These are phyloP conservation scores for Eurytoma californica DNA, from an alignment of 2,888 invertebrate species.

Conservation along the genomic window DNA sequence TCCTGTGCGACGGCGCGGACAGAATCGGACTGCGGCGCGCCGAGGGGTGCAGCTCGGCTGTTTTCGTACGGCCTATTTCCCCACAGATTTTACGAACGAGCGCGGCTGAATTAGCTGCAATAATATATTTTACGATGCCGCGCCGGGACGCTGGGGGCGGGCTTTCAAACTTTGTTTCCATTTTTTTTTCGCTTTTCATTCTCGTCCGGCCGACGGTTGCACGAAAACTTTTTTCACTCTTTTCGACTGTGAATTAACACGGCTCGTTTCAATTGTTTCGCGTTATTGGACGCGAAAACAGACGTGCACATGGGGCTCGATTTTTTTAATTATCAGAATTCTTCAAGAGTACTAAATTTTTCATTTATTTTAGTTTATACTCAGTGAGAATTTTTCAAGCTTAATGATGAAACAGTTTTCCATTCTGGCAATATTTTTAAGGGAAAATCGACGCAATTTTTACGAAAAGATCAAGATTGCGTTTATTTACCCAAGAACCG, in stretches of 20 bases:
- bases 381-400: too few species aligned
- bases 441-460: too few species aligned
- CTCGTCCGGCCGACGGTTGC: background rate
- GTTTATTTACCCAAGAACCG: too few species aligned
- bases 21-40: background rate
- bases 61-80: conserved; percentile 34
- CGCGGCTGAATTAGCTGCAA: background rate
- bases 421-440: too few species aligned
- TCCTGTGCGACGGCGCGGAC: background rate
- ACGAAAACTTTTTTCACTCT: background rate
- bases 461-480: too few species aligned
- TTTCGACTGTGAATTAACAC: background rate
- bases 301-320: background rate
- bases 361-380: too few species aligned
- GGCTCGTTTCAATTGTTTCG: background rate
- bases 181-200: background rate
- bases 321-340: too few species aligned
- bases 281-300: background rate
- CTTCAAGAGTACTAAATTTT: too few species aligned
- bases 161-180: too few species aligned
- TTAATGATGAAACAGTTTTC: too few species aligned
- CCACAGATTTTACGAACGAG: conserved; percentile 13
- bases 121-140: background rate
- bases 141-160: too few species aligned
- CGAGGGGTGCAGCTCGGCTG: background rate